phyloP scores from a whole-genome alignment of 30 jellyfish, hydroid and myxozoan genomes.

The Phacellophora camtschatica region DNA sequence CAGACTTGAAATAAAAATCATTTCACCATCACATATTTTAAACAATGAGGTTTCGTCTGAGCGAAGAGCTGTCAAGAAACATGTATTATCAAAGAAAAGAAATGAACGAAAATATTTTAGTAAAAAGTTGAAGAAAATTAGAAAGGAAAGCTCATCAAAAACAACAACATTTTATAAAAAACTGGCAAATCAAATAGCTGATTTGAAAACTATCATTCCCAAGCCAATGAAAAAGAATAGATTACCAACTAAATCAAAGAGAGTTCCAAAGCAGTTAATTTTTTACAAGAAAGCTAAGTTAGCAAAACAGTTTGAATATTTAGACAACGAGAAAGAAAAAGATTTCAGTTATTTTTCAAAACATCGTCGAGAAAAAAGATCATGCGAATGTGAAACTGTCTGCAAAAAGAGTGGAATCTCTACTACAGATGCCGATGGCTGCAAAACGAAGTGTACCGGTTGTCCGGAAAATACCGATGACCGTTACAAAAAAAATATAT shows the following conservation, averaged over 20 bases:
- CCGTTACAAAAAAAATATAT: not conserved
- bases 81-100: not conserved
- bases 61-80: not conserved
- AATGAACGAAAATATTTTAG: not conserved
- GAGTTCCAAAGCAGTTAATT: not conserved
- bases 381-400: constrained; percentile 73
- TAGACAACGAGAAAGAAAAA: not conserved
- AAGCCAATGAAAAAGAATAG: constrained; percentile 4
- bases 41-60: not conserved
- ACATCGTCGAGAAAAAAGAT: constrained; percentile 10
- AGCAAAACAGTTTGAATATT: not conserved
- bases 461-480: constrained; percentile 47
- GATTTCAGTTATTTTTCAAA: not conserved
- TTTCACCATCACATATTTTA: not conserved
- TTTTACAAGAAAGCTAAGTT: not conserved
- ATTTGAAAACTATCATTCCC: constrained; percentile 35
- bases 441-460: constrained; percentile 46
- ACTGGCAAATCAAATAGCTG: not conserved
- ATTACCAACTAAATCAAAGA: not conserved
- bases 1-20: constrained; percentile 12
- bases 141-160: not conserved
- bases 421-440: constrained; percentile 13
- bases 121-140: not conserved
- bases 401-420: constrained; percentile 67
- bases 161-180: not conserved